Conservation (phyloP, 1,140 invertebrate genomes). For the Proctacanthus coquilletti region DNA sequence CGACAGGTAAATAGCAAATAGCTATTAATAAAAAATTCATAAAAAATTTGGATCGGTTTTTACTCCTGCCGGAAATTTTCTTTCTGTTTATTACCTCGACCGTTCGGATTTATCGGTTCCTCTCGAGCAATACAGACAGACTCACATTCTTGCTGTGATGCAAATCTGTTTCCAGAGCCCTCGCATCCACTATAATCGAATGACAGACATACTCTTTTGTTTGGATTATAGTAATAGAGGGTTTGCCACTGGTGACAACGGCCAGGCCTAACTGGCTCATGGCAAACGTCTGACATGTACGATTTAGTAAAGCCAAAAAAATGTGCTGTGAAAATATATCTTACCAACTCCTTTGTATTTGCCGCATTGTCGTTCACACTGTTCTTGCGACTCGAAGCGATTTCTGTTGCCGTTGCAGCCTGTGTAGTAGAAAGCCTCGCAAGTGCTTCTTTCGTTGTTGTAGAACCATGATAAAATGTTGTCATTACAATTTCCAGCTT, state of each 20-base stretch:
- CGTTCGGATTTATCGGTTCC: conserved; percentile 12
- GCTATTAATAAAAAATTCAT: conserved; percentile 27
- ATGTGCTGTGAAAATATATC: too few relatives aligned
- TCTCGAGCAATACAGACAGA: conserved; percentile 36
- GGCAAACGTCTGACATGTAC: conserved; percentile 42
- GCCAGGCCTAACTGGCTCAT: conserved; percentile 42
- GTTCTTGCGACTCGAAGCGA: conserved; percentile 60
- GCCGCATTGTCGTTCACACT: conserved; percentile 67
- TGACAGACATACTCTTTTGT: conserved; percentile 37
- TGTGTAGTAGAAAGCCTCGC: conserved; percentile 58
- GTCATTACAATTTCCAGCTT: conserved; percentile 55
- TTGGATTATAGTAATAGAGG: conserved; percentile 50
- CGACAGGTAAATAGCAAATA: conserved; percentile 46
- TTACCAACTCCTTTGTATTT: conserved; percentile 52
- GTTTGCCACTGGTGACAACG: conserved; percentile 45
- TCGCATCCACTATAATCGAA: conserved; percentile 76
- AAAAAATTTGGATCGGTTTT: neutral
- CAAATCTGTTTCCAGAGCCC: conserved; percentile 75
- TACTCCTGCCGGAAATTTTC: neutral
- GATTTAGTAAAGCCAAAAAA: conserved; percentile 9
- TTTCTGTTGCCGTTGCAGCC: conserved; percentile 77
- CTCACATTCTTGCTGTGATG: conserved; percentile 49
- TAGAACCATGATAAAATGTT: conserved; percentile 58
- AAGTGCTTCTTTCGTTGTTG: conserved; percentile 39
- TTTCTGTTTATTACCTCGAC: conserved; percentile 17